Conservation (phyloP, 2,888 invertebrate species). For the Nebria brevicollis region DNA sequence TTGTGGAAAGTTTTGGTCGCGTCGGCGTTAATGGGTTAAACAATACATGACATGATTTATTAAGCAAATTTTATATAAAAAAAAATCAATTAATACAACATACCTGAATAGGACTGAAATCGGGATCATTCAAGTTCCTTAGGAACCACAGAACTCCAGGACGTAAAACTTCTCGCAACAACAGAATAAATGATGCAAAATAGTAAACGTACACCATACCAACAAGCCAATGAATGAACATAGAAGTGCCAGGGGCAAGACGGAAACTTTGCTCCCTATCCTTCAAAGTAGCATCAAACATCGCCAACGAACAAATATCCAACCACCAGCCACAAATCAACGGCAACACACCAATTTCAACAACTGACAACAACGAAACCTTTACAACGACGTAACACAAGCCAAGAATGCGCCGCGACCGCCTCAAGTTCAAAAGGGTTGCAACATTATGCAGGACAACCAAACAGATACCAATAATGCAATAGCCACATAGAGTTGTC, state of each 20-base stretch:
- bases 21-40: no score
- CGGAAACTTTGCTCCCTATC: constrained; percentile 89
- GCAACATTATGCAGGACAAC: constrained; percentile 87
- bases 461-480: constrained; percentile 84
- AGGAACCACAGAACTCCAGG: constrained; percentile 99
- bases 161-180: constrained; percentile 91
- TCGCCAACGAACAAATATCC: constrained; percentile 94
- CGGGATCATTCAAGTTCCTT: constrained; percentile 97
- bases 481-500: constrained; percentile 93
- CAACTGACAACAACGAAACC: constrained; percentile 93
- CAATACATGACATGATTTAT: no score
- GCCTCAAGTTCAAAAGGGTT: constrained; percentile 80
- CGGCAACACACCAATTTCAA: constrained; percentile 97
- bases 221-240: constrained; percentile 98
- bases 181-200: constrained; percentile 94
- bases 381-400: constrained; percentile 91
- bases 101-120: constrained; percentile 97
- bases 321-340: constrained; percentile 99
- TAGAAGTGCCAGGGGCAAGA: constrained; percentile 93
- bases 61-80: not conserved
- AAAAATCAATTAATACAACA: constrained; percentile 4
- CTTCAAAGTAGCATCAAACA: constrained; percentile 89
- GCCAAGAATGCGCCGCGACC: constrained; percentile 86
- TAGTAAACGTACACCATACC: constrained; percentile 99
- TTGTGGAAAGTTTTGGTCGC: no score